These are phyloP conservation scores for Tanypteryx hageni DNA, from an alignment of 2,888 invertebrate species.

Conservation along the genomic window DNA sequence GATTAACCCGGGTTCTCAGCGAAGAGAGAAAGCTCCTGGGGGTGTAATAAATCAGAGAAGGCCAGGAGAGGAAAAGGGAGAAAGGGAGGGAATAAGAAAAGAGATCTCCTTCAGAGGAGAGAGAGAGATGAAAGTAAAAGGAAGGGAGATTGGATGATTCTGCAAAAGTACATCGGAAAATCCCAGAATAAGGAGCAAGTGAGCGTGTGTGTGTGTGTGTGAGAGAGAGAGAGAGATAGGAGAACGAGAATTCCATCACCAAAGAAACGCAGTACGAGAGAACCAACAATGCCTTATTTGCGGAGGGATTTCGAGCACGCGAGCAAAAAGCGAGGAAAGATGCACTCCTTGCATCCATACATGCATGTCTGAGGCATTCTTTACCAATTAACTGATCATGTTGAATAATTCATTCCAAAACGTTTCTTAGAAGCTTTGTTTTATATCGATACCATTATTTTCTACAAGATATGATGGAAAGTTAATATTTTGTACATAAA, in stretches of 20 bases:
- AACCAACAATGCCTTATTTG: not conserved
- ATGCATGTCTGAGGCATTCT: too few species aligned
- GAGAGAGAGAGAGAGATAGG: too few species aligned
- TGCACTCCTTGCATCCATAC: too few species aligned
- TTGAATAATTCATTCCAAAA: too few species aligned
- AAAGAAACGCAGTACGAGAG: not conserved
- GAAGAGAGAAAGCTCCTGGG: slow-evolving; percentile 29
- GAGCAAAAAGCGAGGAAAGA: too few species aligned
- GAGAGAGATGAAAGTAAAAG: not conserved
- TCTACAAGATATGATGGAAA: too few species aligned
- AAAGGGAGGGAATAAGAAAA: not conserved
- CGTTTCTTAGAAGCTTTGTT: too few species aligned
- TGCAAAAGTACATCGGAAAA: not conserved
- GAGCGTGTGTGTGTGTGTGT: not conserved
- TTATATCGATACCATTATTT: too few species aligned
- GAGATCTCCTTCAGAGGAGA: not conserved
- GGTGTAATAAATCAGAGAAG: slow-evolving; percentile 32
- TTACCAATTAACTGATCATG: too few species aligned
- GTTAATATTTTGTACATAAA: too few species aligned
- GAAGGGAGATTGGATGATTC: not conserved
- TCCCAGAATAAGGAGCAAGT: not conserved
- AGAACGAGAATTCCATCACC: not conserved
- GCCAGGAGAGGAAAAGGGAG: not conserved
- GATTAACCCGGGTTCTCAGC: not conserved
- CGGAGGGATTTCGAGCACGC: too few species aligned